Evolutionary conservation across 2,113 vertebrate genomes (phyloP).

Genomic region (Hippocampus abdominalis): DNA sequence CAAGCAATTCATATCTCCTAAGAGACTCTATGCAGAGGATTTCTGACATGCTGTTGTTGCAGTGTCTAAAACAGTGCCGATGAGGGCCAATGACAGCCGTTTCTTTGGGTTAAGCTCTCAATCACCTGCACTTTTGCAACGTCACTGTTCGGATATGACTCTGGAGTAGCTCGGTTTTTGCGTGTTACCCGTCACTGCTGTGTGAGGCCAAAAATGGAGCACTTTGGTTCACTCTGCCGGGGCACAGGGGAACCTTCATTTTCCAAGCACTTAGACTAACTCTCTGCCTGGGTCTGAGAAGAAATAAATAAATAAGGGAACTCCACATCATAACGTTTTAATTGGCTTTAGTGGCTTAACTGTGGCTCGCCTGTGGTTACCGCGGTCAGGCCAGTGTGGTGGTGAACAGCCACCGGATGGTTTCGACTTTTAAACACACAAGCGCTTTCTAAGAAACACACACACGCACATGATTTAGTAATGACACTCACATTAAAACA

Average conservation of each 20-base stretch:
- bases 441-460: conserved; percentile 23
- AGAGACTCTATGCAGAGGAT: no score
- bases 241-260: no score
- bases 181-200: background rate
- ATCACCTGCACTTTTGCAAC: no score
- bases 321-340: conserved; percentile 71
- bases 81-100: no score
- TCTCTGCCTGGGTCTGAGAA: conserved; percentile 21
- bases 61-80: no score
- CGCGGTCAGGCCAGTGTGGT: conserved; percentile 59
- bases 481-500: conserved; percentile 14
- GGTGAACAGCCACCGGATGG: conserved; percentile 54
- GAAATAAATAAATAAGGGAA: conserved; percentile 66
- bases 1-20: no score
- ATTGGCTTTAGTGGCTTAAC: conserved; percentile 65
- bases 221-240: background rate
- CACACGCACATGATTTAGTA: conserved; percentile 12
- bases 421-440: conserved; percentile 55
- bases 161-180: background rate
- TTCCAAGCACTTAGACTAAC: no score
- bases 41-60: no score
- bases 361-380: conserved; percentile 68
- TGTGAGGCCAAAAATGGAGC: conserved; percentile 30
- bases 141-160: background rate
- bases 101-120: no score